These are phyloP conservation scores for Macaria notata DNA, from an alignment of 2,888 invertebrate genomes.

Conservation along the genomic window DNA sequence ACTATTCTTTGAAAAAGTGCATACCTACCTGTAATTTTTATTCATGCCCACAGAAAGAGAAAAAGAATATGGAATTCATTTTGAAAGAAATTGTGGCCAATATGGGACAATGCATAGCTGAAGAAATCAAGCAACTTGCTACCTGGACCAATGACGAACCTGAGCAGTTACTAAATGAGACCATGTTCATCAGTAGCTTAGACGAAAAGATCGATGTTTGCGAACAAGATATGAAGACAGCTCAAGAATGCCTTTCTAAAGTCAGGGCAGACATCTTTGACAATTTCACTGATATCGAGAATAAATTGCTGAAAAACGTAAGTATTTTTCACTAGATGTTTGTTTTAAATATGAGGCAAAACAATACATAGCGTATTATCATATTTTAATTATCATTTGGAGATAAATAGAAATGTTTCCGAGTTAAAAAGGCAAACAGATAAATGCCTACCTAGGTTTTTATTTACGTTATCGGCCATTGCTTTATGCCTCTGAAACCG, in stretches of 20 bases:
- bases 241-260: conserved; percentile 44
- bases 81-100: conserved; percentile 38
- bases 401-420: too few species aligned
- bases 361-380: too few species aligned
- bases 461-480: too few species aligned
- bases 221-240: conserved; percentile 30
- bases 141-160: conserved; percentile 27
- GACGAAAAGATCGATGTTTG: conserved; percentile 44
- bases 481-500: too few species aligned
- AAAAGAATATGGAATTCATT: conserved; percentile 38
- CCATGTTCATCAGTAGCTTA: conserved; percentile 37
- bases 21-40: too few species aligned
- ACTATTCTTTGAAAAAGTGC: too few species aligned
- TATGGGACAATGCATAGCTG: conserved; percentile 43
- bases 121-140: conserved; percentile 34
- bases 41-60: conserved; percentile 42
- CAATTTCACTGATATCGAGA: conserved; percentile 41
- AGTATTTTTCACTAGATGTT: conserved; percentile 28
- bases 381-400: too few species aligned
- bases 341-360: too few species aligned
- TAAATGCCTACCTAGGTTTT: too few species aligned
- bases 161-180: conserved; percentile 35
- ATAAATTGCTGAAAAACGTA: conserved; percentile 43
- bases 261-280: conserved; percentile 40
- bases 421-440: too few species aligned